phyloP scores from a whole-genome alignment of 2,113 vertebrate genomes.

The Eublepharis macularius region DNA sequence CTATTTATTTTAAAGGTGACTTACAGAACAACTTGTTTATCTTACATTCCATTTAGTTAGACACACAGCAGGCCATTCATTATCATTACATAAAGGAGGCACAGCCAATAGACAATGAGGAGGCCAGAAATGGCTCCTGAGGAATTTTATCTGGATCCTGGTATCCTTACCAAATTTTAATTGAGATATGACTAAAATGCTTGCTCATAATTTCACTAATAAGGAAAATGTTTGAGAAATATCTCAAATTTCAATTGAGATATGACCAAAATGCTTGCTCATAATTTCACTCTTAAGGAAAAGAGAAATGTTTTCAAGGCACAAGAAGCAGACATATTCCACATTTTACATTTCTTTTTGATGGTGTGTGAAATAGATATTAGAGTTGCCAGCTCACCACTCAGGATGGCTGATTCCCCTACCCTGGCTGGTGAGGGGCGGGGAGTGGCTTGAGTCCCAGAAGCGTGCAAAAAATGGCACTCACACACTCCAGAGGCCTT shows the following conservation, averaged over 20 bases:
- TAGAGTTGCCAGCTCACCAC: too few relatives aligned
- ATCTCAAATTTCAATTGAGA: background rate
- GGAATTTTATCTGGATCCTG: background rate
- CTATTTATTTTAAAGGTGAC: slow-evolving; percentile 38
- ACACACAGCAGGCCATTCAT: slow-evolving; percentile 18
- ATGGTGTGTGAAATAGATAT: background rate
- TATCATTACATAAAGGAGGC: slow-evolving; percentile 13
- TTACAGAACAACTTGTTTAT: background rate
- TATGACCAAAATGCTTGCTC: background rate
- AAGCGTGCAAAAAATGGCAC: too few relatives aligned
- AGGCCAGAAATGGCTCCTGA: background rate
- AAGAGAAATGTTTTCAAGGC: background rate
- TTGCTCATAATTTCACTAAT: background rate
- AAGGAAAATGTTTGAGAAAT: background rate
- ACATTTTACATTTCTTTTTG: background rate
- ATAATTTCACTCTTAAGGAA: background rate
- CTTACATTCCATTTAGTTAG: slow-evolving; percentile 12
- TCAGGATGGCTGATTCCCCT: too few relatives aligned
- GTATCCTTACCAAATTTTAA: background rate
- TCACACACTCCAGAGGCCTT: too few relatives aligned
- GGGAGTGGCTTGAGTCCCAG: too few relatives aligned
- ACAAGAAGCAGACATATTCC: background rate
- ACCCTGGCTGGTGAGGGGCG: too few relatives aligned
- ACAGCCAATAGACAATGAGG: background rate
- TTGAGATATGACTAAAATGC: background rate